Base-by-base conservation (phyloP, 2,113 vertebrate genomes). In the Speoplatyrhinus poulsoni region DNA sequence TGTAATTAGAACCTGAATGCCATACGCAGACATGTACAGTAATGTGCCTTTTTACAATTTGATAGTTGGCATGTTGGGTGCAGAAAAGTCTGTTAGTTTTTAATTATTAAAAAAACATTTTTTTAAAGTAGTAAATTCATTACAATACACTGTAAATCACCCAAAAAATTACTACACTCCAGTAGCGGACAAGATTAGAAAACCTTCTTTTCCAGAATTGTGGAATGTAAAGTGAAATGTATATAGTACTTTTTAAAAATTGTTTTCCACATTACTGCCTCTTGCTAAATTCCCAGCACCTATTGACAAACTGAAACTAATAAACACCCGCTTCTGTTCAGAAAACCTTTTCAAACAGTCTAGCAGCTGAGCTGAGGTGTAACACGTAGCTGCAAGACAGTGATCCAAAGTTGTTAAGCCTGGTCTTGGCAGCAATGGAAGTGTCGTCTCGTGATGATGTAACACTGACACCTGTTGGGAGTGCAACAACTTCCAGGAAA, bases 401-500 rank as follows among this genome's bases (percentile, higher is more conserved):
- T 36, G 61, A 26, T 26, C 46, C 52, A n/a, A 17, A 57, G 17
- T 19, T 17, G 9, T 17, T 7, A 9, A 16, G 19, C 19, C 63
- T 72, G 48, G 55, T 71, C 70, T 82, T 62, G 60, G 57, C 50
- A 75, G 56, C 58, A 33, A 69, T 62, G 65, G 75, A 46, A 65
- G 50, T 53, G 72, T 67, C 54, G 72, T 67, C 54, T 69, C 79
- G 75, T 70, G 64, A 85, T 81, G 79, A 68, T 75, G 84, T 90
- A 88, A 92, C 78, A 92, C 89, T 92, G 91, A 92, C 91, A 91
- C 90, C 91, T 92, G 87, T 89, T 91, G 91, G 89, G 90, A 86
- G 79, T 82, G 32, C 36, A 79, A 80, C 59, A 75, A 79, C 71
- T 86, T 77, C 71, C 54, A 78, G 36, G 4, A 41, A 41, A 41